phyloP scores from a whole-genome alignment of 2,797 vertebrate species.

The Periparus ater region DNA sequence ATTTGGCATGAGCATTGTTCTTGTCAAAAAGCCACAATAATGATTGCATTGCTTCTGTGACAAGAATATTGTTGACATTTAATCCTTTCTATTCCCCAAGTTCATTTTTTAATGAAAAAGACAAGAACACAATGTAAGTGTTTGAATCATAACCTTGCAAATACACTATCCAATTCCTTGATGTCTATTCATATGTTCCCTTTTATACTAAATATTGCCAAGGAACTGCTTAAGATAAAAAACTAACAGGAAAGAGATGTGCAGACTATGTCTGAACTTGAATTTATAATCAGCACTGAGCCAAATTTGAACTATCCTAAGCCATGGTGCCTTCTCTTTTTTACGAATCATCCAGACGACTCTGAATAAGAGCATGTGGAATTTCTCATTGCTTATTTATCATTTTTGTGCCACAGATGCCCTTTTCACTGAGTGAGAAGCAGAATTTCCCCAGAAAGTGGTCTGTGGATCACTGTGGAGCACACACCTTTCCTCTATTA shows the following conservation, averaged over 20 bases:
- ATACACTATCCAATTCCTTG: neutral
- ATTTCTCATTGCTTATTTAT: neutral
- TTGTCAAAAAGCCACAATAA: neutral
- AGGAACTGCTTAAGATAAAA: neutral
- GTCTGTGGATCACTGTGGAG: neutral
- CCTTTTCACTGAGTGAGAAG: neutral
- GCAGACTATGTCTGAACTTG: neutral
- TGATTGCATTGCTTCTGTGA: neutral
- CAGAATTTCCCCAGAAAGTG: neutral
- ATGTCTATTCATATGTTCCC: neutral
- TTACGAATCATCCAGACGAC: neutral
- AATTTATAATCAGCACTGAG: neutral
- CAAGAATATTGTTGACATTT: neutral
- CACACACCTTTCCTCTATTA: neutral
- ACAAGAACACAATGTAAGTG: neutral
- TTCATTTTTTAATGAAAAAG: neutral
- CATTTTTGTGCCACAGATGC: neutral
- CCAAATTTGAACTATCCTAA: neutral
- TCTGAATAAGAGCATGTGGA: neutral
- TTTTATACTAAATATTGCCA: neutral
- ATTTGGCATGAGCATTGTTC: neutral
- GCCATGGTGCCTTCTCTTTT: neutral
- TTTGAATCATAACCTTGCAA: neutral
- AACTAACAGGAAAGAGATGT: neutral
- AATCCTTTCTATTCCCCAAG: neutral